A percentile compares a stretch with the other conserved stretches of the same genome.
Conservation (phyloP, 2,797 vertebrate species). For the Capromys pilorides region DNA sequence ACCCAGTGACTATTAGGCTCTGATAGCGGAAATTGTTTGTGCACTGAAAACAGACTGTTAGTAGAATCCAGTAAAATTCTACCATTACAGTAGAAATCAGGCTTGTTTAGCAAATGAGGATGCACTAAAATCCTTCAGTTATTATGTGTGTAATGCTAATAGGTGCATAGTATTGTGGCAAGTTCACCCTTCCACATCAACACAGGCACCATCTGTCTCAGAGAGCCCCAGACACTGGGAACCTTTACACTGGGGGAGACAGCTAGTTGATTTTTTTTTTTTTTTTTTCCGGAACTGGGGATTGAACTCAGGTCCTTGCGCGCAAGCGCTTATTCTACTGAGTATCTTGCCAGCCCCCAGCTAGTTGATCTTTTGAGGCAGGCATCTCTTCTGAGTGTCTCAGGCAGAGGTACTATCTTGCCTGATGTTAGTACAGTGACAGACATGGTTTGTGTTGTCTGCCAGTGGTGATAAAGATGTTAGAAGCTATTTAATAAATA, state of each 20-base stretch:
- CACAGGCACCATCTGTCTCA: neutral
- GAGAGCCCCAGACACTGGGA: neutral
- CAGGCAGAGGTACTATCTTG: neutral
- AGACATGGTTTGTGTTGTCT: neutral
- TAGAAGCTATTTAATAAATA: neutral
- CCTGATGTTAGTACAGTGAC: neutral
- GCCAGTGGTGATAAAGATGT: neutral
- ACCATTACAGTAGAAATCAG: neutral
- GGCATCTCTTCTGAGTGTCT: neutral
- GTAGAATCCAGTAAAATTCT: neutral
- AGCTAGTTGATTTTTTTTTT: neutral
- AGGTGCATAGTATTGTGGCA: neutral
- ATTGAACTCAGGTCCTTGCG: too few species aligned
- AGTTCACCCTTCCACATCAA: neutral
- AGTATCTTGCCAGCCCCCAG: too few species aligned
- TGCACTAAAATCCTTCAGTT: neutral
- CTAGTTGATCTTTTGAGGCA: neutral
- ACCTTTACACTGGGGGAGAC: neutral
- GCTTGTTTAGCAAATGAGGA: slow-evolving; percentile 19
- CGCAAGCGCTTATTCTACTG: too few species aligned
- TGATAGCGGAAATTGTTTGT: slow-evolving; percentile 35
- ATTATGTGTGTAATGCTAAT: neutral
- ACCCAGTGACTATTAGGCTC: neutral
- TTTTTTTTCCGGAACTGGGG: too few species aligned
- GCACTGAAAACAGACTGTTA: slow-evolving; percentile 22